A percentile compares a stretch with the other conserved stretches of the same genome.
Evolutionary conservation across 35 echinoderm and acorn worm species (phyloP).

Genomic region (Amphiura filiformis): DNA sequence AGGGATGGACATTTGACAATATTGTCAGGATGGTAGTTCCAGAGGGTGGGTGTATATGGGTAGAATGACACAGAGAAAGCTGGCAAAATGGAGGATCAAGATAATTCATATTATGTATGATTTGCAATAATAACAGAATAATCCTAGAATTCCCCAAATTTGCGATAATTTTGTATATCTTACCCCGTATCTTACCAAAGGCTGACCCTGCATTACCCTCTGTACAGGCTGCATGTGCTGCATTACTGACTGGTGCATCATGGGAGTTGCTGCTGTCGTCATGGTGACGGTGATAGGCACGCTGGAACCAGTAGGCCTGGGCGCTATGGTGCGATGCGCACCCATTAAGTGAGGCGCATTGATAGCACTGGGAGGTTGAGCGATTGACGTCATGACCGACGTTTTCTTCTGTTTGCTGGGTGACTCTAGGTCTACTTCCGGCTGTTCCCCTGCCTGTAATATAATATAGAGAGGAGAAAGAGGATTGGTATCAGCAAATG

Average conservation of each 20-base stretch:
- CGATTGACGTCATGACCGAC: conserved; percentile 8
- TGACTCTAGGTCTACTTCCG: conserved; percentile 63
- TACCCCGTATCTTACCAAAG: conserved; percentile 59
- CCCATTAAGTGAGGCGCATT: conserved; percentile 46
- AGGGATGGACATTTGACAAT: too few species aligned
- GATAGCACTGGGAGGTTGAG: conserved; percentile 54
- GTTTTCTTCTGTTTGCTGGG: conserved; percentile 86
- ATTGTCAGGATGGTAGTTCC: too few species aligned
- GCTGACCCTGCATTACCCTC: conserved; percentile 54
- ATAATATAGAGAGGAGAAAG: too few species aligned
- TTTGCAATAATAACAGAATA: too few species aligned
- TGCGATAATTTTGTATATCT: too few species aligned
- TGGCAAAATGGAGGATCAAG: too few species aligned
- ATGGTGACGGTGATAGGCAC: conserved; percentile 47
- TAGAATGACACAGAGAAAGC: too few species aligned
- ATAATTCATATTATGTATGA: too few species aligned
- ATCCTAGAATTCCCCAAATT: too few species aligned
- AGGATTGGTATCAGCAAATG: too few species aligned
- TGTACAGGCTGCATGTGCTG: conserved; percentile 67
- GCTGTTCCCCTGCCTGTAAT: conserved; percentile 87
- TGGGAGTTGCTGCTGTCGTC: conserved; percentile 56
- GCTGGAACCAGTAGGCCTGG: conserved; percentile 63
- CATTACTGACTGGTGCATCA: conserved; percentile 57
- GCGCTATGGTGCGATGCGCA: conserved; percentile 81
- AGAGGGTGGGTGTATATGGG: too few species aligned